Base-by-base conservation (phyloP, 1,140 invertebrate species). In the Drosophila guanche region DNA sequence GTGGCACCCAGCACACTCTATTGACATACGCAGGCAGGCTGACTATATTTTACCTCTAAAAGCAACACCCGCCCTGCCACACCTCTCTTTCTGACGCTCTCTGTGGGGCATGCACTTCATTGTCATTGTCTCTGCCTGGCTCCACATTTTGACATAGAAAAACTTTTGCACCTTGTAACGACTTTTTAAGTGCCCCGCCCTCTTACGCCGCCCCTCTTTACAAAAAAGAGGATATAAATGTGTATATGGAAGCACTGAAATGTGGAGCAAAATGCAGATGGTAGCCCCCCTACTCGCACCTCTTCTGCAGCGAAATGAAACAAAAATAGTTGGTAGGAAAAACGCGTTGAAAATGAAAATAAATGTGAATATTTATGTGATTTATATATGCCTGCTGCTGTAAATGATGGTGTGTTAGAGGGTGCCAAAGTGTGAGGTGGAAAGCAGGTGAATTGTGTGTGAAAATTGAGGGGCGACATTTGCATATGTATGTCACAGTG, bases 101-200 rank as follows among this genome's bases (percentile, higher is more conserved):
- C 14, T 29, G 45, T 37, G 33, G 10, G 33, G 1, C 33, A 37
- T 37, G n/a, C 48, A 68, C 66, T 68, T 56, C 66, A 69, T 50
- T 69, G 66, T 68, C 66, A 69, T 69, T 69, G 66, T 69, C 66
- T 69, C 63, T 68, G 42, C 42, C 65, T 37, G 42, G 23, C 48
- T 40, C 33, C 41, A 40, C 68, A 68, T 69, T 69, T 69, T 68
- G 66, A 69, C 76, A 62, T 52, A 79, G 53, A 73, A 79, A 37
- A 79, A 75, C 58, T 79, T 79, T 79, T 69, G 76, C 76, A 79
- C 76, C 76, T 79, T 79, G 76, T 78, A 78, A 79, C 76, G 76
- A 79, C 76, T 79, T 79, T 79, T 79, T 79, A 79, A 79, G 76
- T 79, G 76, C 50, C 76, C 2, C 1, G 16, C 33, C 33, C 33